These are phyloP conservation scores for Scophthalmus maximus DNA, from an alignment of 2,113 vertebrate genomes.

Conservation along the genomic window DNA sequence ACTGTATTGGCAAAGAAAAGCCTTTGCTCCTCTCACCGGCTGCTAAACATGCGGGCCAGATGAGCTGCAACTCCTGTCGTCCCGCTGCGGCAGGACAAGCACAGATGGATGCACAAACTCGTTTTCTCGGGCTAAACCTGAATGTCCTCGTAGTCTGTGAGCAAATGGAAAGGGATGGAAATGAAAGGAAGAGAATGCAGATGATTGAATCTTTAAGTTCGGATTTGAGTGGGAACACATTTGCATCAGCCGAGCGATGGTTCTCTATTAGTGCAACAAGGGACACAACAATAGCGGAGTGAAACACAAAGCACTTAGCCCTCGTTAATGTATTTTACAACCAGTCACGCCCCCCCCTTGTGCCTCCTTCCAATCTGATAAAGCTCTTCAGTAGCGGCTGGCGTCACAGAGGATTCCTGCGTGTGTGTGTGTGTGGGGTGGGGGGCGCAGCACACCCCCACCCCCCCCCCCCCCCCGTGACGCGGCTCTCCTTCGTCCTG, in stretches of 20 bases:
- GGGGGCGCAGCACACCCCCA: not conserved
- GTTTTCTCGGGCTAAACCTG: too few relatives aligned
- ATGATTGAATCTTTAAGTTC: not conserved
- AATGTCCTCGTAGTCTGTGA: not conserved
- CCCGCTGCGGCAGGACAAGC: not conserved
- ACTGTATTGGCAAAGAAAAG: not conserved
- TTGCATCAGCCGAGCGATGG: too few relatives aligned
- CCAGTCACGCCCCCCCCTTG: constrained; percentile 8
- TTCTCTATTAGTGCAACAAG: not conserved
- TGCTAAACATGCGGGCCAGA: not conserved
- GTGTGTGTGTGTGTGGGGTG: not conserved
- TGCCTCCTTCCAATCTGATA: not conserved
- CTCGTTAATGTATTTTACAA: not conserved
- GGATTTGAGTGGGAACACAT: too few relatives aligned
- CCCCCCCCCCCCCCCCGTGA: constrained; percentile 38
- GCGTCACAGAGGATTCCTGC: constrained; percentile 29
- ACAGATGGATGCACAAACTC: not conserved
- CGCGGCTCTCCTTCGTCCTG: constrained; percentile 20
- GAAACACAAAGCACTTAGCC: constrained; percentile 8
- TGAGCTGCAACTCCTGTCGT: not conserved
- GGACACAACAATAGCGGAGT: not conserved
- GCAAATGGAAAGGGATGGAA: not conserved
- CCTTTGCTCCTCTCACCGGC: not conserved
- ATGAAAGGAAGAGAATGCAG: not conserved
- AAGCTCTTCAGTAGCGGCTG: constrained; percentile 7